These are phyloP conservation scores for Sipha flava DNA, from an alignment of 1,140 invertebrate species.

Conservation along the genomic window DNA sequence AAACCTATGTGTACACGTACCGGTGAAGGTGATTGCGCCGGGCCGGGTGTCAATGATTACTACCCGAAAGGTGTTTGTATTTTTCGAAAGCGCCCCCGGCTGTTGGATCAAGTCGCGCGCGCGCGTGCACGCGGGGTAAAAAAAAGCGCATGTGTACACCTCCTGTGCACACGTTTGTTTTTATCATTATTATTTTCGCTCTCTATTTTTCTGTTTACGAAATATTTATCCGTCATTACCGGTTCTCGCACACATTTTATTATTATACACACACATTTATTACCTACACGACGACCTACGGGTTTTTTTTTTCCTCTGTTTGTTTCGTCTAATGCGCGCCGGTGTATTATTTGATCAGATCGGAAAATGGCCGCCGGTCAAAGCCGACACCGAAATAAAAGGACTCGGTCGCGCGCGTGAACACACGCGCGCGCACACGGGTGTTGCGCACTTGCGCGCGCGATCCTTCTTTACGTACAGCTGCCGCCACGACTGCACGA, in stretches of 20 bases:
- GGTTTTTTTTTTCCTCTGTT: background rate
- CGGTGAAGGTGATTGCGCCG: background rate
- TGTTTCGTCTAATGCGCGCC: background rate
- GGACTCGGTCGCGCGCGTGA: background rate
- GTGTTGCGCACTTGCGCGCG: background rate
- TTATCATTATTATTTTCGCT: background rate
- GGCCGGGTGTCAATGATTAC: constrained; percentile 21
- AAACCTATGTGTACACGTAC: too few species aligned
- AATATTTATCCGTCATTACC: constrained; percentile 29
- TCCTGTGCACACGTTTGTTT: too few species aligned
- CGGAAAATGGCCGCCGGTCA: constrained; percentile 25
- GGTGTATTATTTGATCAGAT: constrained; percentile 26
- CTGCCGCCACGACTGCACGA: background rate
- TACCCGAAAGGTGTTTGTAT: constrained; percentile 18
- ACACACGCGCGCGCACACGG: background rate
- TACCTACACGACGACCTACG: background rate
- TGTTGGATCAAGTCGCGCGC: constrained; percentile 7
- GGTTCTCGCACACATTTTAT: background rate
- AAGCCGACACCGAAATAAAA: constrained; percentile 23
- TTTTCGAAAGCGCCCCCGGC: background rate
- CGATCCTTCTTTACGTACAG: background rate
- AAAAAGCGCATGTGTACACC: background rate
- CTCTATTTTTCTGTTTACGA: constrained; percentile 13
- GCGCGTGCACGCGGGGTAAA: too few species aligned
- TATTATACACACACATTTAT: background rate